phyloP scores from a whole-genome alignment of 2,113 vertebrate species.

The Megaceryle torquata region DNA sequence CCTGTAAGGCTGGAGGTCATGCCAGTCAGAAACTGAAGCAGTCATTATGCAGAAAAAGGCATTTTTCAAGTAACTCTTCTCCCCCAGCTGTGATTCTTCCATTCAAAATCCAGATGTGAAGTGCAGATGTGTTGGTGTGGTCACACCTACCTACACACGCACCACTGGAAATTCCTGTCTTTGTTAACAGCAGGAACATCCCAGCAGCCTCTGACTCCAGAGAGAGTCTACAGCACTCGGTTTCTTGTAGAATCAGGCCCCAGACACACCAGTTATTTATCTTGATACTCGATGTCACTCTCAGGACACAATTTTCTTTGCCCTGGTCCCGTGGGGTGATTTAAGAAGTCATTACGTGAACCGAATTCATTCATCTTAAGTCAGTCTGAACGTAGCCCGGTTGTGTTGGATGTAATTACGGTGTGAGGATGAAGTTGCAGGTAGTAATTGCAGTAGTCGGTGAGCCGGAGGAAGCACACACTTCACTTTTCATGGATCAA shows the following conservation, averaged over 20 bases:
- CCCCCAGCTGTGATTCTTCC: fast-evolving
- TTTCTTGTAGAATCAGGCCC: background rate
- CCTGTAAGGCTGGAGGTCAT: background rate
- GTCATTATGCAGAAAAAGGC: background rate
- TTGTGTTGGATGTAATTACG: conserved; percentile 68
- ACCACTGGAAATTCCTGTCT: background rate
- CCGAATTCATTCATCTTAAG: conserved; percentile 27
- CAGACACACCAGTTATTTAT: background rate
- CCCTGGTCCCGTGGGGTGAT: background rate
- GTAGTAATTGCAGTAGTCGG: conserved; percentile 41
- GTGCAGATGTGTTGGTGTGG: background rate
- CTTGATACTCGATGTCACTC: background rate
- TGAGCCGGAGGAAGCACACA: background rate
- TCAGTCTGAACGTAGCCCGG: conserved; percentile 47
- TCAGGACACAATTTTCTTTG: conserved; percentile 15
- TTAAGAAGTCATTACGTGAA: conserved; percentile 26
- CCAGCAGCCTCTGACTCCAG: background rate
- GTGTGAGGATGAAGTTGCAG: conserved; percentile 58
- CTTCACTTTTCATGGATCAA: background rate
- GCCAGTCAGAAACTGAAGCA: background rate
- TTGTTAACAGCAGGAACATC: background rate
- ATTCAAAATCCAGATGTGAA: background rate
- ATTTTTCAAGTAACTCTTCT: background rate
- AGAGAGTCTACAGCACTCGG: fast-evolving
- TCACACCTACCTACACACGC: fast-evolving